These are phyloP conservation scores for Boulengeromyrus knoepffleri DNA, from an alignment of 2,113 vertebrate genomes.

Conservation along the genomic window DNA sequence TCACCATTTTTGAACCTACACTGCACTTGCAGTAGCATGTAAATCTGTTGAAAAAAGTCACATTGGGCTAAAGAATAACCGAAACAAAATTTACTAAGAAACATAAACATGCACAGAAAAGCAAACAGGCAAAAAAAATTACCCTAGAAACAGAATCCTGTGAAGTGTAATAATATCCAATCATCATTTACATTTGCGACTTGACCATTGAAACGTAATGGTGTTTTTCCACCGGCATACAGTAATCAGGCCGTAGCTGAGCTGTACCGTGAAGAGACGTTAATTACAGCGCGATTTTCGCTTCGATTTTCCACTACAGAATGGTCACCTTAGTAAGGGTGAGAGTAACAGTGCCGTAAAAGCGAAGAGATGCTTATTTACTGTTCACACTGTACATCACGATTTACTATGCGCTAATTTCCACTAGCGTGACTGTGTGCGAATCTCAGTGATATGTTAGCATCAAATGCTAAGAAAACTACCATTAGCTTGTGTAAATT, in stretches of 20 bases:
- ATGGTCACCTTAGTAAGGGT: background rate
- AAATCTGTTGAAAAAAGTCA: background rate
- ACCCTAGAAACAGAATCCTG: background rate
- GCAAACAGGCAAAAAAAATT: background rate
- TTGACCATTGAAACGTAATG: background rate
- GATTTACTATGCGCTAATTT: background rate
- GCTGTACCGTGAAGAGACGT: background rate
- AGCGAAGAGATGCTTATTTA: background rate
- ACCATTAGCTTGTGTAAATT: background rate
- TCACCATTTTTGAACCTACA: background rate
- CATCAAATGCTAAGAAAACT: background rate
- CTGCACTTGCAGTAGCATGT: background rate
- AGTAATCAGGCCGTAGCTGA: background rate
- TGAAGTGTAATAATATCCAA: background rate
- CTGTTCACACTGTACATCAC: background rate
- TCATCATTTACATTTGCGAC: background rate
- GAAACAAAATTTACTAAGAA: background rate
- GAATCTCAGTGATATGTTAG: background rate
- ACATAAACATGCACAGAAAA: background rate
- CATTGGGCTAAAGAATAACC: background rate
- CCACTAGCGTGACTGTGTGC: background rate
- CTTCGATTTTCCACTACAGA: background rate
- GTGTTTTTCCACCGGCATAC: background rate
- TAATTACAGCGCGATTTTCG: background rate
- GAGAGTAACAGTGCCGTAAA: background rate